Evolutionary conservation across 2,797 vertebrate genomes (phyloP).

Genomic region (Melanogrammus aeglefinus): DNA sequence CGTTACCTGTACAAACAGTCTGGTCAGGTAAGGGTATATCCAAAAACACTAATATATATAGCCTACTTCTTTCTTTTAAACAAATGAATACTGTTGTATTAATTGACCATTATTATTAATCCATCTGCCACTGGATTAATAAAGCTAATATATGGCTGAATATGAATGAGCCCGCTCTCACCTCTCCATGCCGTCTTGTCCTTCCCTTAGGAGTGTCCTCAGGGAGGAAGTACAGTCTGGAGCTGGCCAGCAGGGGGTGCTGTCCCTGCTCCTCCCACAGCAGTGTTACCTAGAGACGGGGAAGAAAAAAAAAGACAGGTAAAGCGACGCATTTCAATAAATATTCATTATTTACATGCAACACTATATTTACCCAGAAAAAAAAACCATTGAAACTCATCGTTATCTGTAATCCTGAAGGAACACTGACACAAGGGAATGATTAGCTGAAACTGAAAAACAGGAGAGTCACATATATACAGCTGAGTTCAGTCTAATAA

Average conservation of each 20-base stretch:
- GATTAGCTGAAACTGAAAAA: background rate
- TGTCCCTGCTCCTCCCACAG: slow-evolving; percentile 79
- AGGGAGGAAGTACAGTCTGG: slow-evolving; percentile 78
- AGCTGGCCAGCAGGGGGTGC: slow-evolving; percentile 76
- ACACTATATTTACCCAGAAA: background rate
- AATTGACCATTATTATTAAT: background rate
- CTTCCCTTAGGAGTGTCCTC: slow-evolving; percentile 80
- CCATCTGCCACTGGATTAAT: background rate
- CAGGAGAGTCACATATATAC: background rate
- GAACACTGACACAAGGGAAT: background rate
- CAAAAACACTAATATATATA: background rate
- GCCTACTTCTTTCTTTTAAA: too few relatives aligned
- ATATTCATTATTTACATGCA: background rate
- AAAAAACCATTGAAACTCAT: background rate
- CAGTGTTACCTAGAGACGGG: slow-evolving; percentile 64
- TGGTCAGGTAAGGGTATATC: background rate
- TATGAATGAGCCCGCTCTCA: slow-evolving; percentile 33
- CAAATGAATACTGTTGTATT: background rate
- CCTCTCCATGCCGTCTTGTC: slow-evolving; percentile 77
- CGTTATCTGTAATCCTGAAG: background rate
- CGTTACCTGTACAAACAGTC: background rate
- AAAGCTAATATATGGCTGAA: background rate
- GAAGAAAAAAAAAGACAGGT: background rate
- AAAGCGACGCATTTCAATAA: background rate
- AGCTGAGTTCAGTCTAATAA: background rate